Conservation (phyloP, 1,140 invertebrate species). For the Galendromus occidentalis region DNA sequence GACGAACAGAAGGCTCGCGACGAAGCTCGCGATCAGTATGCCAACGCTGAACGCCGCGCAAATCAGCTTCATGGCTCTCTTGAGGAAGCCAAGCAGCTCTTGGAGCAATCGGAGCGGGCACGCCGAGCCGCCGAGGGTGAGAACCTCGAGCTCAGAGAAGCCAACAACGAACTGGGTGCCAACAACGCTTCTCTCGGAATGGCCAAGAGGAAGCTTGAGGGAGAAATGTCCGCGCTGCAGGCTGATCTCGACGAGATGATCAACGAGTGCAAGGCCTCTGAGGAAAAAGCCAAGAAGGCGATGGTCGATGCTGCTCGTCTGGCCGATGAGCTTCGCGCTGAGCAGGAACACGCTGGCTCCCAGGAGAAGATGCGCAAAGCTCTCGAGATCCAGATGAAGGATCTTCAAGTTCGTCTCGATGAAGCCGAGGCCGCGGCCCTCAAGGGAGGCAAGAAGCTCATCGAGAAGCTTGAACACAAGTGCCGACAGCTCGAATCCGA, state of each 20-base stretch:
- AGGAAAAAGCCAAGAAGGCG: constrained; percentile 93
- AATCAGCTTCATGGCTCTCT: constrained; percentile 84
- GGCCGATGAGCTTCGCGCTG: constrained; percentile 89
- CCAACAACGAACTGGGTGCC: constrained; percentile 80
- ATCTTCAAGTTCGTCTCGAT: constrained; percentile 54
- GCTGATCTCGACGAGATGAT: constrained; percentile 87
- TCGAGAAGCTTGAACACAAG: constrained; percentile 35
- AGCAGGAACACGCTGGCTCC: constrained; percentile 93
- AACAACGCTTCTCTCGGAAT: constrained; percentile 74
- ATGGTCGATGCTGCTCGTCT: constrained; percentile 92
- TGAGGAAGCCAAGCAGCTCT: constrained; percentile 78
- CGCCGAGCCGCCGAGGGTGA: constrained; percentile 91
- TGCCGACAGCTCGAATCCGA: constrained; percentile 76
- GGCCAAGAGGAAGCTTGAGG: constrained; percentile 94
- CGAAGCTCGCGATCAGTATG: constrained; percentile 85
- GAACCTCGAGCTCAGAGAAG: constrained; percentile 84
- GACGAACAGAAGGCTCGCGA: constrained; percentile 92
- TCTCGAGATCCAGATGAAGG: constrained; percentile 91
- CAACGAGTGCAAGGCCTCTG: constrained; percentile 84
- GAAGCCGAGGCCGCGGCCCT: constrained; percentile 48
- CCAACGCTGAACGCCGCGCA: constrained; percentile 83
- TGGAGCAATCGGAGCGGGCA: constrained; percentile 73
- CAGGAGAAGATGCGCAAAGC: constrained; percentile 95
- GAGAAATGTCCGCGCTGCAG: constrained; percentile 86
- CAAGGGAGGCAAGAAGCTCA: constrained; percentile 81